Conservation (phyloP, 2,113 vertebrate species). For the Cinclus cinclus region DNA sequence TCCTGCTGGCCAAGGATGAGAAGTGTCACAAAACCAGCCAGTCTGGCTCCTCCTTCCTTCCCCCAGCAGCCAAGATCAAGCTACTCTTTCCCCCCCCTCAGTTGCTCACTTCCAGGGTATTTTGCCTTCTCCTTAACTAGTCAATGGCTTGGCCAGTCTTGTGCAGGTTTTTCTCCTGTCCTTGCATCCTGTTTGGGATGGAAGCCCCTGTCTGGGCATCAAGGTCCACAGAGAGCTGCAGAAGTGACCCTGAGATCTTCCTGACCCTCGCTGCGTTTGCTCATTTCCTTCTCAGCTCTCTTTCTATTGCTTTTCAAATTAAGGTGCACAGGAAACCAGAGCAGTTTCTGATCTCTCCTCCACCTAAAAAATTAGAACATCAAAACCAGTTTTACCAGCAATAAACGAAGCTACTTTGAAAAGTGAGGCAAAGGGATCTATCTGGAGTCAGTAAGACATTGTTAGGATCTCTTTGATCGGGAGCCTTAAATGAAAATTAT, state of each 20-base stretch:
- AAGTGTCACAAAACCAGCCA: neutral
- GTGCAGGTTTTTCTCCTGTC: neutral
- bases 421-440: constrained; percentile 61
- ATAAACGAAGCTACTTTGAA: constrained; percentile 56
- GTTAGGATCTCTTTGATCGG: constrained; percentile 83
- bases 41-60: neutral
- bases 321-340: constrained; percentile 56
- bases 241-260: neutral
- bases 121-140: neutral
- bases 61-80: neutral
- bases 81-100: neutral
- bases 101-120: neutral
- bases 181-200: neutral
- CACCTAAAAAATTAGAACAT: constrained; percentile 70
- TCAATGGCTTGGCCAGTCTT: neutral
- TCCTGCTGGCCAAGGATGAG: constrained; percentile 5
- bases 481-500: constrained; percentile 87
- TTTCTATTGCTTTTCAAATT: constrained; percentile 59
- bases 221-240: neutral
- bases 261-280: neutral
- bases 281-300: constrained; percentile 43
- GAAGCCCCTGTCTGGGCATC: neutral
- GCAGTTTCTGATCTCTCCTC: constrained; percentile 64
- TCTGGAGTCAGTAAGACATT: constrained; percentile 65
- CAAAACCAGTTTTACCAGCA: constrained; percentile 65